Percentiles rank a stretch among this genome's conserved stretches.
Conservation (phyloP, 2,113 vertebrate species). For the Lipophrys pholis region DNA sequence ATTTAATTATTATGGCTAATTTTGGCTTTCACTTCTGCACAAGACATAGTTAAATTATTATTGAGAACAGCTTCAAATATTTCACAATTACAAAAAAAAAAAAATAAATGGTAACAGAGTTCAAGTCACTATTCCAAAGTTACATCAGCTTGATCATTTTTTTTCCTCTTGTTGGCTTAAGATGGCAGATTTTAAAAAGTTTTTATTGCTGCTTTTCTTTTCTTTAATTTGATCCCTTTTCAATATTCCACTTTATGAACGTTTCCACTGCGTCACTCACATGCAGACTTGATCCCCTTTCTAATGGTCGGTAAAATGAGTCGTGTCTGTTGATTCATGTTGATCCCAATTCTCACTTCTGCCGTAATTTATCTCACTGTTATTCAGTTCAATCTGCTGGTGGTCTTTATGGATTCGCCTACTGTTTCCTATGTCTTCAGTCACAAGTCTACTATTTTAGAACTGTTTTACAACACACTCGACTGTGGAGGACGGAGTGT, state of each 20-base stretch:
- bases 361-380: background rate
- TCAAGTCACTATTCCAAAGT: too few species aligned
- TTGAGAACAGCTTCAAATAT: too few species aligned
- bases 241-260: background rate
- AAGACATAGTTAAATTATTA: too few species aligned
- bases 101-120: too few species aligned
- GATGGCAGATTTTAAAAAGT: too few species aligned
- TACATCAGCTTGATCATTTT: too few species aligned
- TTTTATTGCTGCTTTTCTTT: too few species aligned
- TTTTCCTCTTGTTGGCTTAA: too few species aligned
- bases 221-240: too few species aligned
- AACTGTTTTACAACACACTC: background rate
- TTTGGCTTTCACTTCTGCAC: too few species aligned
- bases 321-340: background rate
- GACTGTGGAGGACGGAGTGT: background rate
- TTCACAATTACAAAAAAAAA: too few species aligned
- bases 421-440: background rate
- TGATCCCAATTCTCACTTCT: background rate
- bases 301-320: background rate
- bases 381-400: background rate
- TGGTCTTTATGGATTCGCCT: background rate
- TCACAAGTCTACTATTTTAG: background rate
- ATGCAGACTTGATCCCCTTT: background rate
- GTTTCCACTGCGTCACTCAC: background rate
- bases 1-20: too few species aligned